Percentiles rank a stretch among this genome's conserved stretches.
These are phyloP conservation scores for Pandion haliaetus DNA, from an alignment of 2,113 vertebrate species.

Conservation along the genomic window DNA sequence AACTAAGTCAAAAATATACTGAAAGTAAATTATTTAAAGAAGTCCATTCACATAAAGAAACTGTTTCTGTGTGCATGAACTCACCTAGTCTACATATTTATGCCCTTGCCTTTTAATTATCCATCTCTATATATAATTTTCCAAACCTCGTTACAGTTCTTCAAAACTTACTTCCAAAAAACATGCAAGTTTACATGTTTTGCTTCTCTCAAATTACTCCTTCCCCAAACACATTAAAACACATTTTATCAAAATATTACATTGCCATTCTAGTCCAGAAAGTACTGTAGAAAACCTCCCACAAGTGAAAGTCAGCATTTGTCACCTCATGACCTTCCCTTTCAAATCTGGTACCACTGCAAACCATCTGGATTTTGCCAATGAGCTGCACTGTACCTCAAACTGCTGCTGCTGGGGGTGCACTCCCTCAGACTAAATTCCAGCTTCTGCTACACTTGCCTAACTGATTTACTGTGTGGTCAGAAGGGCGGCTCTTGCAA, in stretches of 20 bases:
- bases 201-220: not conserved
- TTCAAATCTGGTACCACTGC: too few relatives aligned
- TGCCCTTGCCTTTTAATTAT: not conserved
- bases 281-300: not conserved
- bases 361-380: not conserved
- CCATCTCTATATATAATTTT: not conserved
- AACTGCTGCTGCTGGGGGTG: not conserved
- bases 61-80: not conserved
- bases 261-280: not conserved
- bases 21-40: too few relatives aligned
- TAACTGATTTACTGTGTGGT: not conserved
- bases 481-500: rapidly evolving
- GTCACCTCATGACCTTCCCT: not conserved
- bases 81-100: not conserved
- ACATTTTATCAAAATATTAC: not conserved
- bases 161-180: not conserved
- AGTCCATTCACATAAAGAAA: not conserved
- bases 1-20: too few relatives aligned
- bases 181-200: not conserved
- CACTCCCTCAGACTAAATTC: not conserved
- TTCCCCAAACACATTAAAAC: not conserved
- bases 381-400: not conserved
- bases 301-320: too few relatives aligned
- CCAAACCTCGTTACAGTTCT: not conserved
- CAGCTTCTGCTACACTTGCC: not conserved